Base-by-base conservation (phyloP, 2,888 invertebrate genomes). In the Platerodrilus igneus region DNA sequence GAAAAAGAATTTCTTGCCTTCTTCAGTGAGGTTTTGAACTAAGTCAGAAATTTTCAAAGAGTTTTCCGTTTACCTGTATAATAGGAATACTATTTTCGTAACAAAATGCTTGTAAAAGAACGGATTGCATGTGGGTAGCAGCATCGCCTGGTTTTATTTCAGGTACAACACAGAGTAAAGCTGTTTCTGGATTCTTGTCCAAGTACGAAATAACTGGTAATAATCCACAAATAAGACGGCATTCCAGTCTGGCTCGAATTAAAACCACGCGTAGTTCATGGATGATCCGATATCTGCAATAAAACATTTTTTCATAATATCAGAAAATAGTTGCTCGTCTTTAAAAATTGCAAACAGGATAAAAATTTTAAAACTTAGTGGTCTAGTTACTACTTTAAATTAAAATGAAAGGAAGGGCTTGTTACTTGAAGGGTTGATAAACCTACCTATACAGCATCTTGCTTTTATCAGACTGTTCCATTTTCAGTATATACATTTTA, bases 61-160 rank as follows among this genome's bases (percentile, higher is more conserved):
- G n/a, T n/a, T n/a, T n/a, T n/a, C n/a, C 53, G 61, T 50, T 69
- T 63, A 81, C 83, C 71, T 83, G 81, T 48, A 86, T 77, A 34
- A 83, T 79, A 56, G 82, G 80, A 57, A 86, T 86, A 51, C 81
- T 83, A 47, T 85, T 84, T 64, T 86, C 86, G 22, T 78, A 81
- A 64, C 86, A 86, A 63, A 83, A 85, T 0, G 86, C 86, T 58
- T 85, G 83, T 18, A 86, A 68, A 0, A 86, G 70, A 3, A 86
- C 85, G 59, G 83, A 81, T 56, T 86, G 85, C 74, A 86, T 83
- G 59, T 86, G 86, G 4, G 81, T 82, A 3, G 83, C 81, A 16
- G 83, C 79, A 63, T 86, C 86, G 3, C 81, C 83, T 20, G 76
- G 78, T 29, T 75, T 70, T 14, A 81, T 78, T 36, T 78, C 78